Conservation (phyloP, 2,113 vertebrate genomes). For the Ascaphus truei region DNA sequence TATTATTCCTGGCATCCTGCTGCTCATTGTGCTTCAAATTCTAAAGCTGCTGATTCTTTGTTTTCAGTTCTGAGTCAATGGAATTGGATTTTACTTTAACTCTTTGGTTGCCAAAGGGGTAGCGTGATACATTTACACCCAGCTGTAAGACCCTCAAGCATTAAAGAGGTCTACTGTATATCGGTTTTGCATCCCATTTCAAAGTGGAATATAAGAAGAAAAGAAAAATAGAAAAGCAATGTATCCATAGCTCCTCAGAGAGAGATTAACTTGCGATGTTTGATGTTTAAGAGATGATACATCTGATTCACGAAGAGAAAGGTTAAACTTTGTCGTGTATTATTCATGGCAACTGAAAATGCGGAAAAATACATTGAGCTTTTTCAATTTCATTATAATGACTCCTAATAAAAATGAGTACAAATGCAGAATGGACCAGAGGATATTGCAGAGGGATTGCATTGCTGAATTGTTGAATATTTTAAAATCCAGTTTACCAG, state of each 20-base stretch:
- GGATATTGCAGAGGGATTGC: too few species aligned
- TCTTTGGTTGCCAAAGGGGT: not conserved
- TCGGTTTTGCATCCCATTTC: not conserved
- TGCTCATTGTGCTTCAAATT: conserved; percentile 8
- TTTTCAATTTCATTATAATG: not conserved
- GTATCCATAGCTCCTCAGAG: not conserved
- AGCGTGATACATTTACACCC: not conserved
- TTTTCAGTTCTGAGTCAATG: conserved; percentile 11
- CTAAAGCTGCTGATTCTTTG: conserved; percentile 28
- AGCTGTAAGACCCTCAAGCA: not conserved
- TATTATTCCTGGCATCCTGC: not conserved
- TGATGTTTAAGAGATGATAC: not conserved
- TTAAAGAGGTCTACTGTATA: not conserved
- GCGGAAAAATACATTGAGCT: not conserved
- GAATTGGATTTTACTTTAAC: conserved; percentile 32
- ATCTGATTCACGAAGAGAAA: conserved; percentile 1
- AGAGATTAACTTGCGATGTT: not conserved
- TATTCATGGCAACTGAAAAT: conserved; percentile 1
- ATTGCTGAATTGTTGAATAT: too few species aligned
- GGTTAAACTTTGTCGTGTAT: conserved; percentile 11
- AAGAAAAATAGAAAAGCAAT: not conserved
- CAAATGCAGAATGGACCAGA: too few species aligned
- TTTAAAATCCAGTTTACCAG: too few species aligned
- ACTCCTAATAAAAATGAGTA: conserved; percentile 1
- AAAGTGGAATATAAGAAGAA: not conserved